A percentile compares a stretch with the other conserved stretches of the same genome.
Conservation (phyloP, 2,888 invertebrate species). For the Galeruca laticollis region DNA sequence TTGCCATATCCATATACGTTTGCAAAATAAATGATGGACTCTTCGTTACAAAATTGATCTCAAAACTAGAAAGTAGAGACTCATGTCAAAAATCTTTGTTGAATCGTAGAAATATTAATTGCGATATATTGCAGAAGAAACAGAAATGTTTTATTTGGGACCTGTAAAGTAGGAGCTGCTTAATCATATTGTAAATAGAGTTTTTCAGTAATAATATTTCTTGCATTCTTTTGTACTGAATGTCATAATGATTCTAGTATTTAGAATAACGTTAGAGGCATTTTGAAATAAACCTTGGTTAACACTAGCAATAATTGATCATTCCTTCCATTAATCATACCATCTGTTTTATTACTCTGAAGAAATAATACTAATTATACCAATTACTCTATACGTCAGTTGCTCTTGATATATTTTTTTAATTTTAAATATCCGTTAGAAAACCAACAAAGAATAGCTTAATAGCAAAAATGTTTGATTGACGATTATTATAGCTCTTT, state of each 20-base stretch:
- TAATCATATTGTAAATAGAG: too few species aligned
- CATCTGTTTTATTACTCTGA: slow-evolving; percentile 4
- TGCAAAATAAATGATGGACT: too few species aligned
- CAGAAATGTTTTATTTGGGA: too few species aligned
- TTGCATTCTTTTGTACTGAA: not conserved
- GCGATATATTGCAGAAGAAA: too few species aligned
- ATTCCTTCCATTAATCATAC: not conserved
- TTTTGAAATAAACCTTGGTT: slow-evolving; percentile 9
- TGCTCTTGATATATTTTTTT: not conserved
- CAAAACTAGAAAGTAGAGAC: too few species aligned
- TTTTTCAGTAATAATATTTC: not conserved
- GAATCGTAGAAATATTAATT: too few species aligned
- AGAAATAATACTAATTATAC: slow-evolving; percentile 1
- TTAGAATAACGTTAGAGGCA: not conserved
- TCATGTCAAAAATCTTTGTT: too few species aligned
- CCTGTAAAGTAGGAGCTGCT: too few species aligned
- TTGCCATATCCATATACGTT: too few species aligned
- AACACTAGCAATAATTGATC: slow-evolving; percentile 8
- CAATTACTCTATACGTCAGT: slow-evolving; percentile 8
- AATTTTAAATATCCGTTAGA: not conserved
- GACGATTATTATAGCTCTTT: not conserved
- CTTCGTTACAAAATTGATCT: too few species aligned
- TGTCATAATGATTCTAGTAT: not conserved
- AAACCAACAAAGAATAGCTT: not conserved
- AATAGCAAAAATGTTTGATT: not conserved